These are phyloP conservation scores for Eurypyga helias DNA, from an alignment of 2,113 vertebrate genomes.

Conservation along the genomic window DNA sequence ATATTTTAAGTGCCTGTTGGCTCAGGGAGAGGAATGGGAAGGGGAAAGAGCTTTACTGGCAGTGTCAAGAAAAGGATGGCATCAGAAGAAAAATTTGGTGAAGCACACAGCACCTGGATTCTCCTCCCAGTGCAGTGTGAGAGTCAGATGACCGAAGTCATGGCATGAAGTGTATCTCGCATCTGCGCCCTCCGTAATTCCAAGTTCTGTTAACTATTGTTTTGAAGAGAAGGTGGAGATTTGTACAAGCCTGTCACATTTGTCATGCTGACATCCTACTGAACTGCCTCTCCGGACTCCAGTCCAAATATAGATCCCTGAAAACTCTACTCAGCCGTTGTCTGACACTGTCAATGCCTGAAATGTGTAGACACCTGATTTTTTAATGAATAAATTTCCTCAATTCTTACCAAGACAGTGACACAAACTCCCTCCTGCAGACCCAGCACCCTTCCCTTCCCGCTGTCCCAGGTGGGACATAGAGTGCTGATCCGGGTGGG, in stretches of 20 bases:
- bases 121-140: neutral
- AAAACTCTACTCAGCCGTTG: neutral
- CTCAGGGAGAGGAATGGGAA: neutral
- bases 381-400: neutral
- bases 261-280: neutral
- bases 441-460: neutral
- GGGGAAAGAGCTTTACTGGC: neutral
- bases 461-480: fast-evolving
- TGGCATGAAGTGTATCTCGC: neutral
- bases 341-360: neutral
- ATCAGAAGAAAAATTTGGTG: neutral
- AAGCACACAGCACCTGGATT: neutral
- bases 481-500: fast-evolving
- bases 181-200: neutral
- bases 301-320: constrained; percentile 8
- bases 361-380: neutral
- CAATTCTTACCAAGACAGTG: neutral
- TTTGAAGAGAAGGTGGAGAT: neutral
- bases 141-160: neutral
- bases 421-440: neutral
- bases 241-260: constrained; percentile 14
- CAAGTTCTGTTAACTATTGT: neutral
- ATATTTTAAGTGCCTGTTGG: constrained; percentile 38
- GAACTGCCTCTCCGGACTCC: neutral
- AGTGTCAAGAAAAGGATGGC: neutral